Conservation (phyloP, 2,113 vertebrate species). For the Cephalopholis sonnerati region DNA sequence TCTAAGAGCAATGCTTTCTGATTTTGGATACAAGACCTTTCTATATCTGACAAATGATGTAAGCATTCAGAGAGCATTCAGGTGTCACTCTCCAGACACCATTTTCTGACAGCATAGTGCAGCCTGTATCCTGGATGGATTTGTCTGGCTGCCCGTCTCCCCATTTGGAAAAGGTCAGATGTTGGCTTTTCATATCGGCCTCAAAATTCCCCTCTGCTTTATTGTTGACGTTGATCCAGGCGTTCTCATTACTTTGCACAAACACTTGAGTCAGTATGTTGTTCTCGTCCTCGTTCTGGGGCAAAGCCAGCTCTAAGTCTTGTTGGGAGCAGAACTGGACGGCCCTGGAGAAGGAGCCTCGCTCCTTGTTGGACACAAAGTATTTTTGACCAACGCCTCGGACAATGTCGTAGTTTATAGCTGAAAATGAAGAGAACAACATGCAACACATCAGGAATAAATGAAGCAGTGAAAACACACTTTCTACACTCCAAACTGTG, state of each 20-base stretch:
- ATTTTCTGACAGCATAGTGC: slow-evolving; percentile 44
- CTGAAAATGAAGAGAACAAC: not conserved
- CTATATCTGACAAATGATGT: slow-evolving; percentile 53
- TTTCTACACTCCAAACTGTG: not conserved
- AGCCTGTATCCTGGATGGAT: slow-evolving; percentile 43
- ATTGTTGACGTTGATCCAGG: slow-evolving; percentile 45
- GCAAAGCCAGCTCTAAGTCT: slow-evolving; percentile 54
- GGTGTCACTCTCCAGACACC: slow-evolving; percentile 7
- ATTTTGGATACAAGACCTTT: not conserved
- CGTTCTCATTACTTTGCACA: not conserved
- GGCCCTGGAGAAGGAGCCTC: slow-evolving; percentile 30
- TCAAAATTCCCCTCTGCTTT: slow-evolving; percentile 36
- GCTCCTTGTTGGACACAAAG: slow-evolving; percentile 50
- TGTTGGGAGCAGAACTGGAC: slow-evolving; percentile 33
- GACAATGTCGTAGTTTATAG: slow-evolving; percentile 23
- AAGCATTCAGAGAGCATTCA: slow-evolving; percentile 35
- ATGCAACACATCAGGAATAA: not conserved
- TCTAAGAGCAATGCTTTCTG: too few species aligned
- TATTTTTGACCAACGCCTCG: slow-evolving; percentile 40
- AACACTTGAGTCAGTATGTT: slow-evolving; percentile 11
- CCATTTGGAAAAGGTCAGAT: slow-evolving; percentile 54
- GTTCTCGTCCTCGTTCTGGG: slow-evolving; percentile 48
- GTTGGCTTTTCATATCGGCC: slow-evolving; percentile 14
- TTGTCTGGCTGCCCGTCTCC: slow-evolving; percentile 41
- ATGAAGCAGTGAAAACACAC: not conserved